Conservation (phyloP, 1,140 invertebrate species). For the Aphaenogaster ashmeadi region DNA sequence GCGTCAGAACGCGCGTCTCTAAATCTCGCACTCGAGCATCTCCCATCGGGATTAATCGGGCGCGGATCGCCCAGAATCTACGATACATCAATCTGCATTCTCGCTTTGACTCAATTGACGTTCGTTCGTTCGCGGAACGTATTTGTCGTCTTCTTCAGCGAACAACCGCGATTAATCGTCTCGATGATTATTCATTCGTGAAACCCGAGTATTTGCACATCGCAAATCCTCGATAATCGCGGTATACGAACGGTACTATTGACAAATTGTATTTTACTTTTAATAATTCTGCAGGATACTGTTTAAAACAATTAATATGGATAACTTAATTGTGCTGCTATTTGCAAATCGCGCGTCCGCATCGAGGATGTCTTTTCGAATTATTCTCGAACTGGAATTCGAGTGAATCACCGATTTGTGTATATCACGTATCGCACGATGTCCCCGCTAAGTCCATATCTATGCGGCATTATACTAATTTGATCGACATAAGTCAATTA, state of each 20-base stretch:
- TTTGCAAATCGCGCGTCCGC: not conserved
- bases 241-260: not conserved
- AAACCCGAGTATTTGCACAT: not conserved
- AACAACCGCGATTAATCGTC: not conserved
- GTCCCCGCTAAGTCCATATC: conserved; percentile 7
- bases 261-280: not conserved
- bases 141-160: not conserved
- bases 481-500: conserved; percentile 66
- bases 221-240: not conserved
- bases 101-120: conserved; percentile 25
- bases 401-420: not conserved
- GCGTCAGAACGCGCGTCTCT: not conserved
- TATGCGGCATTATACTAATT: conserved; percentile 53
- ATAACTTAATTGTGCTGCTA: not conserved
- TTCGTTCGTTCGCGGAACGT: not conserved
- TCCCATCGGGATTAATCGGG: conserved; percentile 9
- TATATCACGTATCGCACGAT: not conserved
- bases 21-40: not conserved
- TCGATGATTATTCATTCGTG: not conserved
- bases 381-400: not conserved
- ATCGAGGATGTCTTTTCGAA: not conserved
- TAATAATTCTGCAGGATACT: not conserved
- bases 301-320: not conserved
- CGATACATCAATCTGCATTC: conserved; percentile 19
- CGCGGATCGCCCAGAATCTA: not conserved